Conservation (phyloP, 2,888 invertebrate species). For the Ellobium chinense region DNA sequence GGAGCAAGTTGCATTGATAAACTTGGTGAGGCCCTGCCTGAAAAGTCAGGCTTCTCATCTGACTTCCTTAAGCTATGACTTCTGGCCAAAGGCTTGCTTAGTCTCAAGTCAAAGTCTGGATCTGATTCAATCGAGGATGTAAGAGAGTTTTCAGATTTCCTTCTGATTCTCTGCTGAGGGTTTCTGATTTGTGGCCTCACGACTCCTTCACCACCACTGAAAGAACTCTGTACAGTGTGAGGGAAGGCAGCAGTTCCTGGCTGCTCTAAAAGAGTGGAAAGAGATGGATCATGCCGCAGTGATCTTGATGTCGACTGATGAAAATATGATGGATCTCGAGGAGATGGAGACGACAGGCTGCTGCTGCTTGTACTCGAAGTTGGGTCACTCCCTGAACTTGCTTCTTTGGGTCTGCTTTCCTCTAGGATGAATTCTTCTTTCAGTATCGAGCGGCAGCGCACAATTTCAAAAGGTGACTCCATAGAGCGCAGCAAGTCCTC, state of each 20-base stretch:
- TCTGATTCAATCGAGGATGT: slow-evolving; percentile 35
- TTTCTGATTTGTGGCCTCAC: slow-evolving; percentile 32
- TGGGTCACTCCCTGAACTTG: slow-evolving; percentile 61
- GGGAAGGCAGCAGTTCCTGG: slow-evolving; percentile 4
- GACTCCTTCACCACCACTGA: neutral
- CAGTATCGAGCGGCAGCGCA: slow-evolving; percentile 64
- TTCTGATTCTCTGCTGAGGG: slow-evolving; percentile 10
- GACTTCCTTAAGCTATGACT: slow-evolving; percentile 9
- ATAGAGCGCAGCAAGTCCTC: slow-evolving; percentile 53
- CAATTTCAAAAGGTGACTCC: slow-evolving; percentile 56
- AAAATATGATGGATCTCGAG: slow-evolving; percentile 49
- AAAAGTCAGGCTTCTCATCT: neutral
- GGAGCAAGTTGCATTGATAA: neutral
- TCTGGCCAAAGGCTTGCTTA: neutral
- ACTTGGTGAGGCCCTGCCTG: neutral
- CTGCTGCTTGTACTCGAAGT: slow-evolving; percentile 60
- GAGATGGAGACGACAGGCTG: slow-evolving; percentile 58
- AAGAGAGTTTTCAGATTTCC: slow-evolving; percentile 34
- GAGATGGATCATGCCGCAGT: slow-evolving; percentile 4
- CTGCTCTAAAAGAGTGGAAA: slow-evolving; percentile 32
- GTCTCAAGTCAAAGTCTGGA: neutral
- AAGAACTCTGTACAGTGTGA: neutral
- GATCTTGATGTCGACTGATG: slow-evolving; percentile 6
- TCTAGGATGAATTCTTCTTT: slow-evolving; percentile 74
- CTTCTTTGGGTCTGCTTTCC: slow-evolving; percentile 70